Percentiles rank a stretch among this genome's conserved stretches.
These are phyloP conservation scores for Agrenia bidenticulata DNA, from an alignment of 2,888 invertebrate genomes.

Conservation along the genomic window DNA sequence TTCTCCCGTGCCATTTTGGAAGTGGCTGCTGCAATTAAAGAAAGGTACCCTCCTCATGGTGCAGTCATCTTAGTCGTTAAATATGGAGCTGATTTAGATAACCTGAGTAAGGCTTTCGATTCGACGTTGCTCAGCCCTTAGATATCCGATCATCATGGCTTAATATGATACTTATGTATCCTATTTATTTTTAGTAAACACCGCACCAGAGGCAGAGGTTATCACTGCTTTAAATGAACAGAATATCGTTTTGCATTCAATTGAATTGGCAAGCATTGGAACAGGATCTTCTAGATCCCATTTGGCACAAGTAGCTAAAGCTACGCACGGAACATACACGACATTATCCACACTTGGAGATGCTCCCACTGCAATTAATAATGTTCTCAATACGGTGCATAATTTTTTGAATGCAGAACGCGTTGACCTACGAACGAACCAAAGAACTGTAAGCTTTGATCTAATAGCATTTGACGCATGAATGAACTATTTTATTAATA, in stretches of 20 bases:
- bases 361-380: constrained; percentile 8
- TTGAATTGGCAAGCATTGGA: constrained; percentile 29
- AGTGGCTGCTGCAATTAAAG: constrained; percentile 26
- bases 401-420: not conserved
- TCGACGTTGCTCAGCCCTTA: too few species aligned
- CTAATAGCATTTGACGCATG: too few species aligned
- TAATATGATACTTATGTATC: not conserved
- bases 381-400: constrained; percentile 17
- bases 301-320: constrained; percentile 24
- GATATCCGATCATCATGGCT: too few species aligned
- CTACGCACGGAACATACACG: constrained; percentile 24
- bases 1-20: constrained; percentile 27
- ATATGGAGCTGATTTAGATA: constrained; percentile 25
- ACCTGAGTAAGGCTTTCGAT: constrained; percentile 21
- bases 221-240: constrained; percentile 30
- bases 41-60: constrained; percentile 31
- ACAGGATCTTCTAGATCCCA: constrained; percentile 18
- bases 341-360: constrained; percentile 15
- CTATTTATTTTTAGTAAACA: constrained; percentile 19
- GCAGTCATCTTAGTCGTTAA: constrained; percentile 37
- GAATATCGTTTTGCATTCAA: constrained; percentile 31
- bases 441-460: too few species aligned
- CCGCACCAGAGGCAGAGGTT: constrained; percentile 34
- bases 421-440: too few species aligned
- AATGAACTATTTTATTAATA: too few species aligned